Evolutionary conservation across 1,140 invertebrate species (phyloP), one percentile per base, ranked within the genome.

Genomic region (Thrips palmi): DNA sequence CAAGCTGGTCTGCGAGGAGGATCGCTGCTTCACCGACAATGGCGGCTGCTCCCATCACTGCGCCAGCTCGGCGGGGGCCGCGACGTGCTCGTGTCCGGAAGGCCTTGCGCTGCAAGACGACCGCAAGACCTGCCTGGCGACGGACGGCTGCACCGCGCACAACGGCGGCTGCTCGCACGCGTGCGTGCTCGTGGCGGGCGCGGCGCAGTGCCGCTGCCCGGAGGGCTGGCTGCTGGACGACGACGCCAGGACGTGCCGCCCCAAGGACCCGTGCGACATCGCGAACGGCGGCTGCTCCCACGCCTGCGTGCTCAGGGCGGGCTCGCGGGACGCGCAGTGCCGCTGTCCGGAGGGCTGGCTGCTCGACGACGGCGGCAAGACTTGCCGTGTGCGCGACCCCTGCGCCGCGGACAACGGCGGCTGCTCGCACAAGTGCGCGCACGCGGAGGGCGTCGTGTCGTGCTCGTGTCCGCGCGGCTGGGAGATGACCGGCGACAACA

Each of bases 1-100:
- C 8, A 27, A n/a, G 25, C 8, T 7, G 18, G 4, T 30, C 20
- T 6, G 28, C 21, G 14, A 24, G 20, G 4, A 14, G 39, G 4
- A 24, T n/a, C 11, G 11, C 30, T 27, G 12, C 18, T 32, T 12
- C 22, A 17, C 22, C 6, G 38, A 32, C 3, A 14, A n/a, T n/a
- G n/a, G n/a, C n/a, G n/a, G n/a, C n/a, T n/a, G n/a, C n/a, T n/a
- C n/a, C n/a, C 20, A 15, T 36, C n/a, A n/a, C n/a, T n/a, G n/a
- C n/a, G n/a, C n/a, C n/a, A n/a, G n/a, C n/a, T n/a, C n/a, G n/a
- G n/a, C n/a, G n/a, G n/a, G n/a, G n/a, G n/a, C n/a, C n/a, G n/a
- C n/a, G n/a, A n/a, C n/a, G n/a, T 84, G 79, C 53, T 52, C 58
- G 40, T 84, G 79, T 52, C 69, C 70, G 1, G 60, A 63, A 27